phyloP scores from a whole-genome alignment of 2,888 invertebrate genomes.

The Meteorus cinctellus region DNA sequence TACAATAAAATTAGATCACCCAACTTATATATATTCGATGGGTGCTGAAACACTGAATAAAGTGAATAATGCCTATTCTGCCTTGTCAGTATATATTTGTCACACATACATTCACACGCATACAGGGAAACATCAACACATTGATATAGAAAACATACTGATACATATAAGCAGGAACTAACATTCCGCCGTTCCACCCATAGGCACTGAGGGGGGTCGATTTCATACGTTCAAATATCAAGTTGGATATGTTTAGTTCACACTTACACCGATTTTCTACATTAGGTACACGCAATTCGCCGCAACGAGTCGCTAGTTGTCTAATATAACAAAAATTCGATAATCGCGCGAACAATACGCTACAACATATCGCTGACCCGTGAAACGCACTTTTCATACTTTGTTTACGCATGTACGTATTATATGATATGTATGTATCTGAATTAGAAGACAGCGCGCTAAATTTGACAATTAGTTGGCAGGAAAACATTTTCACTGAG shows the following conservation, averaged over 20 bases:
- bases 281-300: neutral
- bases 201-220: neutral
- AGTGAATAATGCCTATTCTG: neutral
- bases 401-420: too few relatives aligned
- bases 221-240: neutral
- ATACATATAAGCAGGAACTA: neutral
- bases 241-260: slow-evolving; percentile 8
- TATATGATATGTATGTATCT: too few relatives aligned
- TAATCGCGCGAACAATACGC: too few relatives aligned
- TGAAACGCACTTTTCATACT: too few relatives aligned
- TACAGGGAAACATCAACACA: neutral
- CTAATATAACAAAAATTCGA: neutral
- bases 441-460: too few relatives aligned
- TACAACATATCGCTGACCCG: too few relatives aligned
- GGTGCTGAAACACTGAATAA: slow-evolving; percentile 6
- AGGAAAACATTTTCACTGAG: too few relatives aligned
- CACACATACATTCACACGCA: neutral
- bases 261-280: neutral
- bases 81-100: neutral
- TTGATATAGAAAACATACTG: too few relatives aligned
- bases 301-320: neutral
- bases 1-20: neutral
- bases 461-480: too few relatives aligned
- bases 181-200: slow-evolving; percentile 8
- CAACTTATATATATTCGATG: slow-evolving; percentile 5